Conservation (phyloP, 2,888 invertebrate genomes). For the Strigamia transsilvanica region DNA sequence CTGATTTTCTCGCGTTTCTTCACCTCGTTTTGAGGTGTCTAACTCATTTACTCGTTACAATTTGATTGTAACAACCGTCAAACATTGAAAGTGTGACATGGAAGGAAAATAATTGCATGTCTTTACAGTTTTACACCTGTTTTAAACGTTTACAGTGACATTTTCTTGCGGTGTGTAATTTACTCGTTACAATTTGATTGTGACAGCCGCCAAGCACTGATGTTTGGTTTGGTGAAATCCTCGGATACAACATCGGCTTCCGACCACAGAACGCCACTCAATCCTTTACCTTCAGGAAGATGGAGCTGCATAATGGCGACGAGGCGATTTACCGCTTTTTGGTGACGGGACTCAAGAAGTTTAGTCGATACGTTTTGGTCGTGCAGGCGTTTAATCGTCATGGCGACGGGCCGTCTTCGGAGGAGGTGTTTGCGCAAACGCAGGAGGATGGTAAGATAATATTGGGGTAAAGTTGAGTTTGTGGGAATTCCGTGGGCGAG, state of each 20-base stretch:
- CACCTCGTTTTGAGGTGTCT: too few species aligned
- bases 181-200: not conserved
- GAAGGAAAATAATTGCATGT: too few species aligned
- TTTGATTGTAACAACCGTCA: too few species aligned
- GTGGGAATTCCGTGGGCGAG: too few species aligned
- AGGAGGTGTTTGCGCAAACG: constrained; percentile 91
- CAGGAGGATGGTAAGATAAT: constrained; percentile 84
- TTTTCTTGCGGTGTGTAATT: not conserved
- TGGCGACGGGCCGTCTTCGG: constrained; percentile 70
- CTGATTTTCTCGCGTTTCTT: too few species aligned
- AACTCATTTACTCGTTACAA: too few species aligned
- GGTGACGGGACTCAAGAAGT: constrained; percentile 89
- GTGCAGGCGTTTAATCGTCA: constrained; percentile 81
- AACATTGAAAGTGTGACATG: too few species aligned
- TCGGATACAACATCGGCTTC: constrained; percentile 89
- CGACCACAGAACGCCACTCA: constrained; percentile 67
- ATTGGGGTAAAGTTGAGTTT: not conserved
- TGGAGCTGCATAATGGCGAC: constrained; percentile 69
- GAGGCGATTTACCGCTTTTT: constrained; percentile 88
- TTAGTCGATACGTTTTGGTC: constrained; percentile 96
- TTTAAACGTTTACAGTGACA: too few species aligned
- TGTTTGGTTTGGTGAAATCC: constrained; percentile 92
- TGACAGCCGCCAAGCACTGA: constrained; percentile 80
- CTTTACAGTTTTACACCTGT: not conserved
- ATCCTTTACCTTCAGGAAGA: constrained; percentile 29